Conservation (phyloP, 2,113 vertebrate genomes). For the Drymodes brunneopygia region DNA sequence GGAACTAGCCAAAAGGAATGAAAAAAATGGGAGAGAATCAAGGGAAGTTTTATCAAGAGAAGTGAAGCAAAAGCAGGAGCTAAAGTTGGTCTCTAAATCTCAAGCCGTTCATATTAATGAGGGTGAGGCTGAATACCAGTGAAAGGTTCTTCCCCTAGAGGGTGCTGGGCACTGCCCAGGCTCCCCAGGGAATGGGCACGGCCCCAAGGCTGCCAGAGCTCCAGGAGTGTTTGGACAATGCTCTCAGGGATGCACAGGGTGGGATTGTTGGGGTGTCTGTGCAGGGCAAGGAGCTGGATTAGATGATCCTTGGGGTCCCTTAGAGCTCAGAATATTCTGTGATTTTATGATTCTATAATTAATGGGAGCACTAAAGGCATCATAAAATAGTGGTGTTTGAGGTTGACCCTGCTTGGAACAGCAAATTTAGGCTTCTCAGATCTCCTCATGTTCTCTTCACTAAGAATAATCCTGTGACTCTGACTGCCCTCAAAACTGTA, state of each 20-base stretch:
- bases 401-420: not conserved
- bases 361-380: not conserved
- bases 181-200: not conserved
- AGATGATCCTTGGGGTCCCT: not conserved
- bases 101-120: not conserved
- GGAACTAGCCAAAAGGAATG: not conserved
- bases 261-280: not conserved
- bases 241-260: not conserved
- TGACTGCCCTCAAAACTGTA: not conserved
- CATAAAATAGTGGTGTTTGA: not conserved
- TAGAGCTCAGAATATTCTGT: not conserved
- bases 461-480: not conserved
- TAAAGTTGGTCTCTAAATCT: not conserved
- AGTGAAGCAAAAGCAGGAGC: not conserved
- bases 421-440: not conserved
- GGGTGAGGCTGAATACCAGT: fast-evolving
- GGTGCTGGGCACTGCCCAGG: not conserved
- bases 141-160: not conserved
- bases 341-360: not conserved
- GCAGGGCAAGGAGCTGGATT: not conserved
- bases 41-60: not conserved
- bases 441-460: not conserved
- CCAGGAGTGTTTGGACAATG: fast-evolving
- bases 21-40: not conserved
- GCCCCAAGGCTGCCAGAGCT: not conserved